Conservation (phyloP, 2,888 invertebrate species). For the Pristionchus arcanus region DNA sequence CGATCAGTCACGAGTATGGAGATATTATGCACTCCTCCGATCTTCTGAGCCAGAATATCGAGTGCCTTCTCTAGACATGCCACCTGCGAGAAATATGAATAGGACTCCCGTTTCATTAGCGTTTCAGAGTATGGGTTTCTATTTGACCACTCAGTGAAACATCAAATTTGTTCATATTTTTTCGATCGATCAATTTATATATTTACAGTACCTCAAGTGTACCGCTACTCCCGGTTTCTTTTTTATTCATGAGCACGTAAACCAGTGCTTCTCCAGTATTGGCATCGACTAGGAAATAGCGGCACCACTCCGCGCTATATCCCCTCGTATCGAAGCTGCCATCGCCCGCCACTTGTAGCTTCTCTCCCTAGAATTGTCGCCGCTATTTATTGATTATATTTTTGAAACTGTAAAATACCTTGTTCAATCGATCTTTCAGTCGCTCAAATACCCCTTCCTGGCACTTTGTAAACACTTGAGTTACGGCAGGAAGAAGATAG, state of each 20-base stretch:
- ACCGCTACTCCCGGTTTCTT: background rate
- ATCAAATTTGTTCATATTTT: too few species aligned
- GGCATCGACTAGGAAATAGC: slow-evolving; percentile 20
- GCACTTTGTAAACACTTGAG: background rate
- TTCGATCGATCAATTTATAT: too few species aligned
- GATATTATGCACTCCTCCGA: too few species aligned
- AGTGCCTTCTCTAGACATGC: background rate
- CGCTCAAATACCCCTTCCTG: background rate
- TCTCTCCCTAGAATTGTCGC: slow-evolving; percentile 27
- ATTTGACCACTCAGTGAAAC: too few species aligned
- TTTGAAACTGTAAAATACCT: background rate
- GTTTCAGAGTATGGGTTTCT: too few species aligned
- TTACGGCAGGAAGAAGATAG: background rate
- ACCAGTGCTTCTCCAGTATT: background rate
- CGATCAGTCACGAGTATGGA: too few species aligned
- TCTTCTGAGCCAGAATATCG: too few species aligned
- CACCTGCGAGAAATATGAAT: background rate
- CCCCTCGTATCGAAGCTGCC: background rate
- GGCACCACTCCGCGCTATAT: too few species aligned
- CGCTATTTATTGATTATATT: too few species aligned
- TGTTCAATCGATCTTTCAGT: background rate
- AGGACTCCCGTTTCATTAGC: too few species aligned
- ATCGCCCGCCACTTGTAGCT: background rate
- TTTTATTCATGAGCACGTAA: slow-evolving; percentile 32
- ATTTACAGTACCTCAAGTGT: too few species aligned